Conservation (phyloP, 2,113 vertebrate genomes). For the Ictalurus punctatus region DNA sequence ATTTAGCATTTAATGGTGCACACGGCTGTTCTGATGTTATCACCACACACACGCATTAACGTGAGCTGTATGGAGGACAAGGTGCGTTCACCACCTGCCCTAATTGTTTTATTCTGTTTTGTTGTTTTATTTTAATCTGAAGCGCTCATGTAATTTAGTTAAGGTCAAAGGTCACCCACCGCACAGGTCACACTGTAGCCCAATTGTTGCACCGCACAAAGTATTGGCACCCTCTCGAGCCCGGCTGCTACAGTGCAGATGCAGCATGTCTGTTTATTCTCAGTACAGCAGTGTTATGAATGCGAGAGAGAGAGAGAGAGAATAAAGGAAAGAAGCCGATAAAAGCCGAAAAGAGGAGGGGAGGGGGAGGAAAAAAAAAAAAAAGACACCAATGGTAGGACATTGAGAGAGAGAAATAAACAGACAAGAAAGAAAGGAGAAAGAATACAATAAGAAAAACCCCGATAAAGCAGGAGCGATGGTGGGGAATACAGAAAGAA, state of each 20-base stretch:
- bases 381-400: neutral
- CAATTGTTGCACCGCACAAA: neutral
- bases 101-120: neutral
- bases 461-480: neutral
- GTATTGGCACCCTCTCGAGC: neutral
- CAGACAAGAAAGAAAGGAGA: neutral
- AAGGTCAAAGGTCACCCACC: neutral
- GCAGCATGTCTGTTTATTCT: neutral
- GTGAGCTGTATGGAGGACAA: conserved; percentile 19
- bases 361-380: too few relatives aligned
- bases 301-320: neutral
- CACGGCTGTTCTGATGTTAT: conserved; percentile 45
- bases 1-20: conserved; percentile 53
- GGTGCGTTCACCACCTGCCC: conserved; percentile 37
- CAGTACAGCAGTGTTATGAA: neutral
- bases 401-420: neutral
- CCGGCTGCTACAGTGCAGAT: too few relatives aligned
- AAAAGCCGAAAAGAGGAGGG: neutral
- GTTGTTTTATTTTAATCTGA: conserved; percentile 15
- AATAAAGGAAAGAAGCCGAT: neutral
- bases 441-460: neutral
- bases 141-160: conserved; percentile 29
- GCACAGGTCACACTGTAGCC: neutral
- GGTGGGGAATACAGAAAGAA: neutral
- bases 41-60: conserved; percentile 1